Base-by-base conservation (phyloP, 2,113 vertebrate genomes). In the Acrocephalus arundinaceus region DNA sequence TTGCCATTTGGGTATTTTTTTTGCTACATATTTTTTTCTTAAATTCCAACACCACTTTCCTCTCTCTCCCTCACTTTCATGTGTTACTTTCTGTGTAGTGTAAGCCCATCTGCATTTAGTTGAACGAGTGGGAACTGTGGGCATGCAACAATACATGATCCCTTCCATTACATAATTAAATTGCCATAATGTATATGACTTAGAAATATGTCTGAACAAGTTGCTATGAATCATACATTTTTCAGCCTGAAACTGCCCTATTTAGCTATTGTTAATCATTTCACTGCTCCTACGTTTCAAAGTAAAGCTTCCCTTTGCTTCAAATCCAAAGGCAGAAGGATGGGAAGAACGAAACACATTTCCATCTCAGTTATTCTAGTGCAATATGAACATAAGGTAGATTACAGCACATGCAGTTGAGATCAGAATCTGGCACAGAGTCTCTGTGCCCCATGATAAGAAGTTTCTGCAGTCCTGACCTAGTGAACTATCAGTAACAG, bases 161-260 rank as follows among this genome's bases (percentile, higher is more conserved):
- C 89, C 87, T 67, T 88, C 58, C 65, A 96, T 97, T 95, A 96
- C 67, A 87, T 94, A 96, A 97, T 96, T 95, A 92, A 96, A 84
- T 88, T 96, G 92, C 78, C 59, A 57, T 92, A 93, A 93, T 73
- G 76, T 89, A 91, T 89, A 89, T 74, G 67, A 87, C 57, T 96
- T 92, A 71, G 80, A 80, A 92, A 80, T 93, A 71, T 63, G 83
- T 95, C 89, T 95, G 87, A 93, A 91, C 93, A 97, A 96, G 91
- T 89, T 73, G 78, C 71, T 86, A 76, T 95, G 95, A 95, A 89
- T 95, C 90, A 94, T 85, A n/a, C 55, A 61, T 95, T 94, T 90
- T 90, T 88, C 80, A 93, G 76, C 80, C 89, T 72, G 45, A 88
- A 97, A 89, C 90, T 85, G 81, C 76, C 78, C 76, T 90, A 55